Base-by-base conservation (phyloP, 1,140 invertebrate genomes). In the Nasonia longicornis region DNA sequence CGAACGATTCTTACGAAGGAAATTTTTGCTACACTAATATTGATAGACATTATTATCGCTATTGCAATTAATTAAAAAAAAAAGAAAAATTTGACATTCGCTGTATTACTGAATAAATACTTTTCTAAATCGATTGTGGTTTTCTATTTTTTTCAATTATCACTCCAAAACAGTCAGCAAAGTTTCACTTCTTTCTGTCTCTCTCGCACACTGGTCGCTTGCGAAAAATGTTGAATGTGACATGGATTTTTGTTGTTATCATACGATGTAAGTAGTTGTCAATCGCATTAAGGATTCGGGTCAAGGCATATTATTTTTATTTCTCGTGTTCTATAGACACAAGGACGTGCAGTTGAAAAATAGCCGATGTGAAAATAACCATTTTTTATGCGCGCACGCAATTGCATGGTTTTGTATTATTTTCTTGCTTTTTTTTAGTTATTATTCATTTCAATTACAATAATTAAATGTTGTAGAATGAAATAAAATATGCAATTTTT, bases 21-120 rank as follows among this genome's bases (percentile, higher is more conserved):
- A 75, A 71, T 64, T 66, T 81, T 81, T 77, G 52, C 74, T 72
- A 77, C 22, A 64, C 35, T 45, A 42, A 42, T 42, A 48, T 75
- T 77, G 14, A 29, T 16, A 81, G n/a, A 71, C 22, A 73, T 77
- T 81, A 35, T 82, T 81, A 35, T 78, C 45, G 70, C 69, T 74
- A 52, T 73, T 67, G 58, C 70, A 77, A 74, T 66, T 75, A 80
- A 80, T 80, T 38, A 0, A 20, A 35, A 20, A 14, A 20, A 64
- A 20, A 35, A 14, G 10, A 64, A 76, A 74, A 72, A 71, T 10
- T 77, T 48, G 38, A 78, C 31, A 81, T 35, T 72, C 26, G 10
- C 71, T 82, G 81, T 82, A 82, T 58, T 79, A 70, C 66, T 75
- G 16, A 82, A 82, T 82, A 82, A 82, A 82, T 70, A 42, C 67